Evolutionary conservation across 1,140 invertebrate species (phyloP).

Genomic region (Phenacoccus solenopsis): DNA sequence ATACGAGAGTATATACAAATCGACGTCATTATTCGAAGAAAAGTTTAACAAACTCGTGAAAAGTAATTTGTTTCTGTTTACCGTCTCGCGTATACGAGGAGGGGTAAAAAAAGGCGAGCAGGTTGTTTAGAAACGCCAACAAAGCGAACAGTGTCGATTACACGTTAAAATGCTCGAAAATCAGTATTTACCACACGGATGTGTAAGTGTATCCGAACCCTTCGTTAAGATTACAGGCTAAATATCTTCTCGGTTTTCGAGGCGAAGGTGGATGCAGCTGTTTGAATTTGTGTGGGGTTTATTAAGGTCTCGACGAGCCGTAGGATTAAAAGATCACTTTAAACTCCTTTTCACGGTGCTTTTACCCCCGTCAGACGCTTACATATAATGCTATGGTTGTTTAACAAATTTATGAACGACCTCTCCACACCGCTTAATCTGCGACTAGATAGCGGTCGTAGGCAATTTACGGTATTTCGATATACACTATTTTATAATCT

Average conservation of each 20-base stretch:
- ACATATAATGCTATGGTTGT: conserved; percentile 6
- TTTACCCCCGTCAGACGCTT: background rate
- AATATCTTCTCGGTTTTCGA: conserved; percentile 5
- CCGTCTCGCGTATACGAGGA: no score
- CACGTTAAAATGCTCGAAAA: background rate
- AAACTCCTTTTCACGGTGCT: conserved; percentile 9
- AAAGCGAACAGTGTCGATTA: background rate
- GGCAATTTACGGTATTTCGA: background rate
- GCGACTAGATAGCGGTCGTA: no score
- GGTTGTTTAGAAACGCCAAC: no score
- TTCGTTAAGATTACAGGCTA: conserved; percentile 8
- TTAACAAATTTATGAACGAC: conserved; percentile 10
- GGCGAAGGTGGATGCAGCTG: conserved; percentile 12
- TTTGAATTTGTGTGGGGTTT: conserved; percentile 5
- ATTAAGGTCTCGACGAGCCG: conserved; percentile 6
- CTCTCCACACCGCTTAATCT: background rate
- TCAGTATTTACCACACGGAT: background rate
- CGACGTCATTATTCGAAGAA: background rate
- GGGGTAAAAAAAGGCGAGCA: background rate
- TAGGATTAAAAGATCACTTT: conserved; percentile 15
- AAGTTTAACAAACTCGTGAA: background rate
- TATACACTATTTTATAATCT: background rate
- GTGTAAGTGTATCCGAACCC: background rate
- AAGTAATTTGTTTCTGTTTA: conserved; percentile 3
- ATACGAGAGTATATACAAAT: background rate